phyloP scores from a whole-genome alignment of 2,113 vertebrate species.

The Erythrocebus patas region DNA sequence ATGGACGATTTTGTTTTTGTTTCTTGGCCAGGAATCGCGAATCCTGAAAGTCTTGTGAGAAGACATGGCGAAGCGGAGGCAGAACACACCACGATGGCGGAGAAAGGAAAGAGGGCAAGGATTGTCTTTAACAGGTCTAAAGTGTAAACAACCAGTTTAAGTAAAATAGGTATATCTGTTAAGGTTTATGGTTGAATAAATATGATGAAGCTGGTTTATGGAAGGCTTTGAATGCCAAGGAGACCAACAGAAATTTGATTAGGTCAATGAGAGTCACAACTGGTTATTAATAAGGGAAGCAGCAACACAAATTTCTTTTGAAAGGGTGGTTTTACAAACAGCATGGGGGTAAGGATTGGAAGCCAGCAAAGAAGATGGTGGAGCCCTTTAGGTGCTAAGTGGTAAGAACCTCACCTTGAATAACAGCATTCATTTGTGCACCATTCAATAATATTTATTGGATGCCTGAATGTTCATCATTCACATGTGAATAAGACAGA shows the following conservation, averaged over 20 bases:
- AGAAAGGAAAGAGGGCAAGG: no score
- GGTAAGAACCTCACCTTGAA: background rate
- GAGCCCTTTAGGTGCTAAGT: background rate
- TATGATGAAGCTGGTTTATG: background rate
- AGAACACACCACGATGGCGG: no score
- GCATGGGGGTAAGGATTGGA: background rate
- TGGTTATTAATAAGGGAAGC: background rate
- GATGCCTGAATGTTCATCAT: background rate
- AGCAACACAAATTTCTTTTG: background rate
- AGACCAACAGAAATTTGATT: background rate
- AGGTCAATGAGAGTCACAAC: background rate
- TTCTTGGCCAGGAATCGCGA: no score
- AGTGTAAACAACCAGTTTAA: conserved; percentile 12
- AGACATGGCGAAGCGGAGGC: no score
- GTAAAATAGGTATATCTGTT: background rate
- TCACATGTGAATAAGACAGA: background rate
- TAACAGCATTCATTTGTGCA: background rate
- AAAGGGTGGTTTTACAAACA: background rate
- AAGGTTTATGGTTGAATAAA: conserved; percentile 6
- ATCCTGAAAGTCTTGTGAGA: no score
- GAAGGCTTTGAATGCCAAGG: background rate
- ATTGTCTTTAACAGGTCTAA: background rate
- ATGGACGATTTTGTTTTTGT: no score
- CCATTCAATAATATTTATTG: conserved; percentile 2
- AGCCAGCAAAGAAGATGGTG: background rate